Evolutionary conservation across 2,888 invertebrate species (phyloP), one percentile per base, ranked within the genome.

Genomic region (Aphrophora alni): DNA sequence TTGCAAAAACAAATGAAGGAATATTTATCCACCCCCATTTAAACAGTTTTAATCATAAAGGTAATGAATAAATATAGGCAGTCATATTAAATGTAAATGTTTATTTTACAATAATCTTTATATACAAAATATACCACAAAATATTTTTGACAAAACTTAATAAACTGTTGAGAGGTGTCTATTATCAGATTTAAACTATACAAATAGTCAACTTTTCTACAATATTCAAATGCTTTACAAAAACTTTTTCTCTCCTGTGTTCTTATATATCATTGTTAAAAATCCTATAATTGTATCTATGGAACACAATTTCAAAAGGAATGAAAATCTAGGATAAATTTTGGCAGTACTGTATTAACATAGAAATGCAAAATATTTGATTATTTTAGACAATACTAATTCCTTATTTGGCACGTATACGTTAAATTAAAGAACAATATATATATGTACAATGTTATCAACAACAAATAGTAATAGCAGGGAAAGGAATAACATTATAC

Each of bases 101-200:
- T 21, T 59, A 44, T 59, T 59, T 59, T 59, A 59, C 59, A 59
- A 59, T 59, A 59, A 59, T 59, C 59, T 59, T 59, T 59, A 59
- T 59, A 59, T 59, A 59, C 14, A 33, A 33, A 33, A 33, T 33
- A 33, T 33, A 33, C 33, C 33, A 59, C 59, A 59, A 59, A 59
- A 59, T 59, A 59, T 59, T 44, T 44, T 44, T 44, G 17, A 44
- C 44, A 44, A 44, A 44, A 10, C 12, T 5, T 33, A 33, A 8
- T 44, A 14, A 14, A 44, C 12, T 44, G 44, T 14, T 44, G 10
- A 44, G 12, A 44, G 44, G 44, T 12, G 44, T 44, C 44, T 44
- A 44, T 14, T 4, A 44, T 44, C 33, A 44, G 12, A 44, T 44
- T 44, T 17, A 44, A 44, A 59, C 59, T 21, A 59, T 14, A 59